Evolutionary conservation across 2,113 vertebrate species (phyloP).

Genomic region (Mormyrus lacerda): DNA sequence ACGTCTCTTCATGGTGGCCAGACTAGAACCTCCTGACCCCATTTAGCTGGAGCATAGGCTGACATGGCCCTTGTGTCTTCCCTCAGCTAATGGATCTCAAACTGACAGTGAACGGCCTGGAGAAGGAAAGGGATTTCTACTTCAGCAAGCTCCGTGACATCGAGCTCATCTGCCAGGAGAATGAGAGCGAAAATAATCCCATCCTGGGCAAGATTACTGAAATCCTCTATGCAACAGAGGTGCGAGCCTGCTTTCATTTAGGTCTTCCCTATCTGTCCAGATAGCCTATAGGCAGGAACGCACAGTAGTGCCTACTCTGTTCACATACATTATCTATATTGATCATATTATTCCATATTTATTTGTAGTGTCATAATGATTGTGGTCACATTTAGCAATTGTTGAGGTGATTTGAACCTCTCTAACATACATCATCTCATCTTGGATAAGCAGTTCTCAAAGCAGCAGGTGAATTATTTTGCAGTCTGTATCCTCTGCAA

Average conservation of each 20-base stretch:
- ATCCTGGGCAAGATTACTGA: constrained; percentile 73
- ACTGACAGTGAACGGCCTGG: constrained; percentile 77
- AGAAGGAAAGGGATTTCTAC: constrained; percentile 94
- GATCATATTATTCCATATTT: neutral
- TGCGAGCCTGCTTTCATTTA: constrained; percentile 29
- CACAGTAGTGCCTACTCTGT: neutral
- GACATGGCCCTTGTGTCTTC: neutral
- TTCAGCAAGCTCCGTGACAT: constrained; percentile 92
- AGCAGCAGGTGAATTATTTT: neutral
- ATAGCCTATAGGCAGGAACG: neutral
- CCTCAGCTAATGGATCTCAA: constrained; percentile 81
- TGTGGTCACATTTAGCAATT: neutral
- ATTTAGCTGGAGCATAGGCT: neutral
- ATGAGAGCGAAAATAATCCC: constrained; percentile 69
- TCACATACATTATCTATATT: constrained; percentile 3
- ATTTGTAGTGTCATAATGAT: neutral
- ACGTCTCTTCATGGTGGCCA: neutral
- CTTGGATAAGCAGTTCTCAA: neutral
- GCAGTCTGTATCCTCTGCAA: neutral
- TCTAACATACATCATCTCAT: neutral
- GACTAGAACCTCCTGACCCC: neutral
- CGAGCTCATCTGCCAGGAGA: constrained; percentile 88
- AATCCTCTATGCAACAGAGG: constrained; percentile 88
- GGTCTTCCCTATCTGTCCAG: neutral
- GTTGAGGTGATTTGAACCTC: neutral